Evolutionary conservation across 1,140 invertebrate species (phyloP).

Genomic region (Zaprionus camerounensis): DNA sequence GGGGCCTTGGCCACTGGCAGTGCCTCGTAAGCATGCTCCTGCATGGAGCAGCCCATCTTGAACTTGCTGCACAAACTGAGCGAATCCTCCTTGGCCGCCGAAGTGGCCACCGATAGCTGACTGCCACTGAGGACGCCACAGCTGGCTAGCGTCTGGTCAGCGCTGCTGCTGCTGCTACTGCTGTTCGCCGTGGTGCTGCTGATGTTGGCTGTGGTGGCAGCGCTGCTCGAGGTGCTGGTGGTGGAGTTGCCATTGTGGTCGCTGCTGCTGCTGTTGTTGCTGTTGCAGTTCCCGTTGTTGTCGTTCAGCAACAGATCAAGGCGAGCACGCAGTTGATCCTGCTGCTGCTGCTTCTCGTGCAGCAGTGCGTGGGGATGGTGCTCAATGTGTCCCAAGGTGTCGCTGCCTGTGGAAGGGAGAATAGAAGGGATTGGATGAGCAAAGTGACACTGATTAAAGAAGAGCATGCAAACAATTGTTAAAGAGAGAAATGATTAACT

Average conservation of each 20-base stretch:
- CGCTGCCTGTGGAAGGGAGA: conserved; percentile 54
- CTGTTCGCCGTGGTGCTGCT: conserved; percentile 84
- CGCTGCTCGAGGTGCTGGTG: conserved; percentile 85
- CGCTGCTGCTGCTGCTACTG: conserved; percentile 66
- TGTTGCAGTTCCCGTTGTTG: conserved; percentile 74
- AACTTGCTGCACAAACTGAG: conserved; percentile 76
- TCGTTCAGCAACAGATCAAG: conserved; percentile 93
- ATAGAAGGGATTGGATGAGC: background rate
- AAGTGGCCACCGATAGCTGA: conserved; percentile 77
- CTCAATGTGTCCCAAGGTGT: conserved; percentile 53
- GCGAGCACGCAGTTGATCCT: conserved; percentile 92
- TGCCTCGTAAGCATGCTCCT: conserved; percentile 61
- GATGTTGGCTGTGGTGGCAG: conserved; percentile 80
- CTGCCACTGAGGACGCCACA: conserved; percentile 61
- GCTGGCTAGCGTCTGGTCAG: conserved; percentile 71
- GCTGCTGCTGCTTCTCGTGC: conserved; percentile 74
- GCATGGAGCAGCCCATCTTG: conserved; percentile 65
- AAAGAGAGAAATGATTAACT: background rate
- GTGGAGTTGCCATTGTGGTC: conserved; percentile 84
- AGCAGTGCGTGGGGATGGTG: conserved; percentile 57
- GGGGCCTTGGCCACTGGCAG: conserved; percentile 86
- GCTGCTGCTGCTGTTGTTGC: conserved; percentile 65
- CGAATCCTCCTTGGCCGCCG: conserved; percentile 66
- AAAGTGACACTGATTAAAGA: background rate
- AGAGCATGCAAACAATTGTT: conserved; percentile 12